Conservation (phyloP, 1,140 invertebrate genomes). For the Drosophila rhopaloa region DNA sequence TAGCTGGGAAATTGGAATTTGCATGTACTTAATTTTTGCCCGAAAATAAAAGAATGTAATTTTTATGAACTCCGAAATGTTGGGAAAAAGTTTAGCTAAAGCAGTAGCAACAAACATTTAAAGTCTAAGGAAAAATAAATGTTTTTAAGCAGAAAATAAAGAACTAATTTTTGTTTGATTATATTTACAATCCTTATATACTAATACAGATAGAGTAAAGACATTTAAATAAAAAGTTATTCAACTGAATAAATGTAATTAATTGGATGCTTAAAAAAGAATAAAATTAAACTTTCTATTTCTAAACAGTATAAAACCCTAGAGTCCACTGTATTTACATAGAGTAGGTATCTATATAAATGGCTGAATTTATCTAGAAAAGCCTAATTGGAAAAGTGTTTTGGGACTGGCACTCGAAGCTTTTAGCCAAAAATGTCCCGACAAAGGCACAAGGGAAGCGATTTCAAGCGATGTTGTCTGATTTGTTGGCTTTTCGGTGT, state of each 20-base stretch:
- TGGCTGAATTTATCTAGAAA: constrained; percentile 39
- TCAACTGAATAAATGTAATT: too few relatives aligned
- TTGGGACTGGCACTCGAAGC: constrained; percentile 76
- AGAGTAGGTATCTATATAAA: constrained; percentile 8
- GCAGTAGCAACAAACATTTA: background rate
- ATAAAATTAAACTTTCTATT: background rate
- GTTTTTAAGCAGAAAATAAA: too few relatives aligned
- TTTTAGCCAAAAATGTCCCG: constrained; percentile 73
- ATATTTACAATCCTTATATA: too few relatives aligned
- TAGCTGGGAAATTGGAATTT: constrained; percentile 18
- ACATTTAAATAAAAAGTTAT: too few relatives aligned
- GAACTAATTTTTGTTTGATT: too few relatives aligned
- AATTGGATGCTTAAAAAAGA: too few relatives aligned
- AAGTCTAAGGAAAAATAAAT: too few relatives aligned
- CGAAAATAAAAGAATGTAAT: constrained; percentile 1
- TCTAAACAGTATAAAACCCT: accelerated
- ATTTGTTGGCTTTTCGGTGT: constrained; percentile 67
- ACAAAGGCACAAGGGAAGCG: constrained; percentile 57
- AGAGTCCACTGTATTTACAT: constrained; percentile 11
- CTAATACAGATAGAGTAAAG: too few relatives aligned
- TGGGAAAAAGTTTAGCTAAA: background rate
- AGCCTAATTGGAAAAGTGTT: constrained; percentile 81
- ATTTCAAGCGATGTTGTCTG: constrained; percentile 58
- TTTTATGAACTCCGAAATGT: constrained; percentile 3
- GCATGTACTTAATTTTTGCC: constrained; percentile 7